Base-by-base conservation (phyloP, 2,113 vertebrate species). In the Pachyramphus minor region DNA sequence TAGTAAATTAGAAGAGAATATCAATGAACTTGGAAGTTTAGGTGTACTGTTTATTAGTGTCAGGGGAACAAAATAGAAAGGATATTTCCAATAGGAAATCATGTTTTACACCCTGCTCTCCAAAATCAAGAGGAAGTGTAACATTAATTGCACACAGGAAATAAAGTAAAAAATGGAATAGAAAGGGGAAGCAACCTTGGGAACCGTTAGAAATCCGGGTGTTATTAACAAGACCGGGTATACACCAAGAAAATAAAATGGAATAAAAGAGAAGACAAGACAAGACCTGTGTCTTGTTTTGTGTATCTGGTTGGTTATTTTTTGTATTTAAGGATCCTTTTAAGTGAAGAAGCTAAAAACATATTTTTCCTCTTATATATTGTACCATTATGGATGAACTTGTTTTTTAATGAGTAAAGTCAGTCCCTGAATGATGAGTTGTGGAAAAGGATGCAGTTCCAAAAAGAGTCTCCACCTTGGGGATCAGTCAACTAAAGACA, bases 1-100 rank as follows among this genome's bases (percentile, higher is more conserved):
- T 86, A 71, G 80, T 78, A 92, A 80, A 89, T 37, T 93, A 87
- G 35, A 89, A 53, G 27, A 66, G 14, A 82, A 15, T 35, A 52
- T 16, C 47, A 77, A 39, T 69, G 39, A 76, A 50, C 12, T 37
- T 78, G 92, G 23, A 84, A 39, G 25, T 91, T 79, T 59, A 19
- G 72, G 27, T 96, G 85, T 89, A 66, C 58, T 52, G 12, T 60
- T 81, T 39, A 5, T 74, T 44, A 62, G 23, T 62, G 19, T 64
- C 35, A 41, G 49, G 31, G 49, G 27, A 80, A 84, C 30, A 17
- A 73, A 75, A 79, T 10, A 88, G 78, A 93, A 80, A 56, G 22
- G 3, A 8, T 49, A 66, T 73, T 89, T 95, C n/a, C 33, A 78
- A 19, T 30, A 84, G 22, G 52, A 93, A 72, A 73, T 62, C 25